These are phyloP conservation scores for Macroramphosus scolopax DNA, from an alignment of 2,797 vertebrate species.

Conservation along the genomic window DNA sequence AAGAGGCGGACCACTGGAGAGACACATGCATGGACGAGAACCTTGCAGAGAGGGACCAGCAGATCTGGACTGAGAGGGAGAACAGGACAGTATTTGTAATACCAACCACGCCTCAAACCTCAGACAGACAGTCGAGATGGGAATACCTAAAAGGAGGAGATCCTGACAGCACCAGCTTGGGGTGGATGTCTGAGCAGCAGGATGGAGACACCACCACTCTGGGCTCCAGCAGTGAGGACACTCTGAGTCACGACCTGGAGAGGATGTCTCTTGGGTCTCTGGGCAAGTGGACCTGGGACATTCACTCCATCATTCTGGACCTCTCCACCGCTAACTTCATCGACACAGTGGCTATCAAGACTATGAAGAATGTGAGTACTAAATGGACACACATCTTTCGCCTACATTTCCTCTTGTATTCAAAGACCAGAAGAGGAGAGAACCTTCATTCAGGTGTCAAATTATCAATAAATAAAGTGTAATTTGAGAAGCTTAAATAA, in stretches of 20 bases:
- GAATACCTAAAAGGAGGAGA: constrained; percentile 76
- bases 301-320: constrained; percentile 88
- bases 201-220: constrained; percentile 71
- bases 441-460: not conserved
- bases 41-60: constrained; percentile 34
- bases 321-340: constrained; percentile 86
- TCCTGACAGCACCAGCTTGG: constrained; percentile 67
- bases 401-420: not conserved
- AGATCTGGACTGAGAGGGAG: constrained; percentile 54
- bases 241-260: constrained; percentile 76
- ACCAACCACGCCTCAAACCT: constrained; percentile 53
- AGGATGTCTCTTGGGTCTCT: constrained; percentile 75
- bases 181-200: constrained; percentile 65
- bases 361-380: constrained; percentile 72
- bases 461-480: too few relatives aligned
- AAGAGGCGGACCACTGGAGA: constrained; percentile 48
- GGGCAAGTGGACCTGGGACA: constrained; percentile 82
- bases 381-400: not conserved
- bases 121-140: constrained; percentile 64
- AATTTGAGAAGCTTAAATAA: too few relatives aligned
- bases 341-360: constrained; percentile 79
- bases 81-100: constrained; percentile 78
- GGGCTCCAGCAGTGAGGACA: constrained; percentile 73
- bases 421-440: not conserved
- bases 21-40: constrained; percentile 34